Percentiles rank a stretch among this genome's conserved stretches.
phyloP scores from a whole-genome alignment of 2,888 invertebrate species.

The Mythimna pallens region DNA sequence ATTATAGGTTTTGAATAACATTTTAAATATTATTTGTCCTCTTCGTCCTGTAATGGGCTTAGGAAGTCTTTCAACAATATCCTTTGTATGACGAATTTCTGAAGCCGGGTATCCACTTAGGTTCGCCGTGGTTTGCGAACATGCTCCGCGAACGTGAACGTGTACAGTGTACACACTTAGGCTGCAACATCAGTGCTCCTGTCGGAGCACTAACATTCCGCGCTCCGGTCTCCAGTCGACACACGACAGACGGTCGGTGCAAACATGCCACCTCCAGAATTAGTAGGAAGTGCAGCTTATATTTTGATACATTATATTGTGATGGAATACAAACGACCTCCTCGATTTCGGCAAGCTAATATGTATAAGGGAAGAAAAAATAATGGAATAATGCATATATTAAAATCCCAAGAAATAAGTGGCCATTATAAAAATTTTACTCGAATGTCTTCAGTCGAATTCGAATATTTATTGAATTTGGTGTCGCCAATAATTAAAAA shows the following conservation, averaged over 20 bases:
- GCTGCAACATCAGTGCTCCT: constrained; percentile 29
- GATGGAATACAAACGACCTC: constrained; percentile 22
- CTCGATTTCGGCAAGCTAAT: no score
- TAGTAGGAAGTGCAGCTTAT: constrained; percentile 46
- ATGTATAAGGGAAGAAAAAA: no score
- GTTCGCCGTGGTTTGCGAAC: constrained; percentile 9
- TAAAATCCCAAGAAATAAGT: constrained; percentile 20
- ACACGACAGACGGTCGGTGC: constrained; percentile 13
- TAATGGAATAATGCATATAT: no score
- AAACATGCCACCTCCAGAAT: constrained; percentile 31
- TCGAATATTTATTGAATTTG: constrained; percentile 33
- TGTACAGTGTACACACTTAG: constrained; percentile 11
- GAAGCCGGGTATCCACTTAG: no score
- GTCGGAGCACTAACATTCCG: constrained; percentile 22
- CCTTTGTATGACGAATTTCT: no score
- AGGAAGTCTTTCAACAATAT: no score
- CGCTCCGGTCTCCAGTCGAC: constrained; percentile 12
- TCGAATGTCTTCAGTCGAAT: constrained; percentile 29
- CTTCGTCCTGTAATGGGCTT: no score
- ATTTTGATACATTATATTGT: constrained; percentile 44
- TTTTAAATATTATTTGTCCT: no score
- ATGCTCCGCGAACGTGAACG: constrained; percentile 10
- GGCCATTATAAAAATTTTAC: constrained; percentile 40
- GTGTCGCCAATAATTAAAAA: constrained; percentile 34
- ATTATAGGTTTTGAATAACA: no score